Evolutionary conservation across 1,140 invertebrate species (phyloP).

Genomic region (Cotesia glomerata): DNA sequence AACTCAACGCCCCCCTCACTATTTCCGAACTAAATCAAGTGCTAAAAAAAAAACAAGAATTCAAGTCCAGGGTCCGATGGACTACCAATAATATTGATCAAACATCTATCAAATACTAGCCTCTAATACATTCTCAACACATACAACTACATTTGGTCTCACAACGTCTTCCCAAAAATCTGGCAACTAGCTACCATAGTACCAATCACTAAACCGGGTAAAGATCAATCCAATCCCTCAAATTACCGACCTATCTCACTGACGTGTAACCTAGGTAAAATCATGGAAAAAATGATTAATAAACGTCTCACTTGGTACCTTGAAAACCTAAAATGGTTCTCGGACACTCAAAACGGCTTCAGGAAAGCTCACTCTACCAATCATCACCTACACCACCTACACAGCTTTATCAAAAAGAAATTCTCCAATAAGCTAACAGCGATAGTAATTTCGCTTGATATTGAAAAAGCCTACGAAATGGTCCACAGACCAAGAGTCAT

Average conservation of each 20-base stretch:
- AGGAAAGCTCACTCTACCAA: background rate
- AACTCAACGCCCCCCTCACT: background rate
- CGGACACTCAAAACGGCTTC: constrained; percentile 32
- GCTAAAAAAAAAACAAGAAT: constrained; percentile 20
- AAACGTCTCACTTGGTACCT: constrained; percentile 25
- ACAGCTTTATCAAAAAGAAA: background rate
- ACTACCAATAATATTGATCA: constrained; percentile 36
- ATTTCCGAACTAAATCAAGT: background rate
- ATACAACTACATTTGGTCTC: constrained; percentile 40
- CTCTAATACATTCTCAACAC: constrained; percentile 33
- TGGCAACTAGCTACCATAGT: constrained; percentile 47
- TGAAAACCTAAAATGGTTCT: background rate
- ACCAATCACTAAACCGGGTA: constrained; percentile 46
- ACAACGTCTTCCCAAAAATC: constrained; percentile 37
- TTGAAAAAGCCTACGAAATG: constrained; percentile 22
- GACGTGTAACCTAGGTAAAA: constrained; percentile 41
- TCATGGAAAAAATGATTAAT: constrained; percentile 44
- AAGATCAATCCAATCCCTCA: constrained; percentile 34
- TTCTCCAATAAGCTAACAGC: constrained; percentile 5
- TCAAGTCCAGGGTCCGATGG: constrained; percentile 35
- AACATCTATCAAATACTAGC: constrained; percentile 30
- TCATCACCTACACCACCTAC: background rate
- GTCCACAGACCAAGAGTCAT: background rate
- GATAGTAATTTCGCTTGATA: constrained; percentile 28
- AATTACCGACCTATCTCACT: constrained; percentile 51